phyloP scores from a whole-genome alignment of 2,113 vertebrate genomes.

The Solea senegalensis region DNA sequence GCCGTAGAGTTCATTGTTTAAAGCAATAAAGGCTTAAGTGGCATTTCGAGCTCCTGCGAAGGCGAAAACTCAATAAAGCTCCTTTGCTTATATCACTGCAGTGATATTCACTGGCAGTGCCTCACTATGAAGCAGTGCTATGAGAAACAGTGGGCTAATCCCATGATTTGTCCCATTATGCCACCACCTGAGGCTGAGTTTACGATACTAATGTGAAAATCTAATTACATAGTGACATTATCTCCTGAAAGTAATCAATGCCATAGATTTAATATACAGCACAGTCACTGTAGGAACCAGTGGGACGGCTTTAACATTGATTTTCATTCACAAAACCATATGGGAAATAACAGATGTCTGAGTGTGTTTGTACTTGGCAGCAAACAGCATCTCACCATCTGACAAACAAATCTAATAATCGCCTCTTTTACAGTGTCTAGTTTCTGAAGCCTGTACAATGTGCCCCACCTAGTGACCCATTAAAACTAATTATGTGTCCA shows the following conservation, averaged over 20 bases:
- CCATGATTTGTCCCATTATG: slow-evolving; percentile 6
- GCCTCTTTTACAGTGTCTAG: slow-evolving; percentile 10
- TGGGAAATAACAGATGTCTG: neutral
- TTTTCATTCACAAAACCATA: slow-evolving; percentile 2
- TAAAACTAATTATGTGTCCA: slow-evolving; percentile 44
- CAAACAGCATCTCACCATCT: slow-evolving; percentile 32
- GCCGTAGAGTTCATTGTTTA: slow-evolving; percentile 43
- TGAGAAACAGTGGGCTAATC: slow-evolving; percentile 31
- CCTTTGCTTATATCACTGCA: slow-evolving; percentile 17
- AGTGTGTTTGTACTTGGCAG: neutral
- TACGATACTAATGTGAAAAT: slow-evolving; percentile 5
- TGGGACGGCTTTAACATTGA: slow-evolving; percentile 7
- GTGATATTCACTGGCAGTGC: slow-evolving; percentile 32
- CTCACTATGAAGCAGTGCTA: slow-evolving; percentile 18
- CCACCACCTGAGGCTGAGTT: slow-evolving; percentile 7
- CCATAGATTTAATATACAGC: neutral
- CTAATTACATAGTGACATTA: slow-evolving; percentile 7
- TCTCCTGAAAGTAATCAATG: slow-evolving; percentile 11
- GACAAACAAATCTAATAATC: slow-evolving; percentile 40
- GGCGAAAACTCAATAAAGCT: slow-evolving; percentile 33
- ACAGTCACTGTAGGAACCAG: neutral
- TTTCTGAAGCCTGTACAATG: slow-evolving; percentile 26
- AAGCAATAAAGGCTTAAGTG: slow-evolving; percentile 35
- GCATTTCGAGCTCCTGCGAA: slow-evolving; percentile 30
- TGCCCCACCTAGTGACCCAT: slow-evolving; percentile 36